Evolutionary conservation across 2,888 invertebrate species (phyloP), one percentile per base, ranked within the genome.

Genomic region (Sericinus montela): DNA sequence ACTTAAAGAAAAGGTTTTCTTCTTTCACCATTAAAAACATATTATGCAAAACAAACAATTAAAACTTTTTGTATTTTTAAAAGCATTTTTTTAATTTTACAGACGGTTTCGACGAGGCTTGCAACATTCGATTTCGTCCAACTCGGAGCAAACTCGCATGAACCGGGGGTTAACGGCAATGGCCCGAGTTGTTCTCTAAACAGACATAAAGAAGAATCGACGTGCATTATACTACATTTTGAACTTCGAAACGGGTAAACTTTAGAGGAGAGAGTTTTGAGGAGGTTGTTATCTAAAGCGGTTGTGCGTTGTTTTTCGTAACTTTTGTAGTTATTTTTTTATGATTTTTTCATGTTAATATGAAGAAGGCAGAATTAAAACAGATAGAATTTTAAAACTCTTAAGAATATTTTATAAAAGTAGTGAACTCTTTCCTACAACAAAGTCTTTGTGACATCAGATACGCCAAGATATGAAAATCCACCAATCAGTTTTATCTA

Each of bases 171-270:
- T 43, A 23, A 16, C 11, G 11, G 5, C 32, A 30, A 11, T 19
- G 25, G 43, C 25, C 34, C 34, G 34, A 13, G 25, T n/a, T 25
- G 13, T 25, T 35, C 43, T 25, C 14, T 13, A 43, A 43, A 43
- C 34, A 43, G 25, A 34, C 43, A 35, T 35, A 43, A 43, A 43
- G 43, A 34, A 35, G 43, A 35, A 43, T 43, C 23, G 32, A 32
- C 43, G 16, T 30, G 45, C 29, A 45, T 45, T 29, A 45, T 38
- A 34, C 34, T 35, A 28, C 30, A 38, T 37, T 37, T 9, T n/a
- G 35, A 36, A 29, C 15, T 37, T 37, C 28, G 16, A 10, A 45
- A 37, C 11, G 19, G 38, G 19, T 37, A 30, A 45, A 45, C 23
- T 43, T 43, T 35, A 43, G 25, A 43, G 42, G 29, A 34, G 25